Percentiles rank a stretch among this genome's conserved stretches.
These are phyloP conservation scores for Rhincodon typus DNA, from an alignment of 2,797 vertebrate genomes.

Conservation along the genomic window DNA sequence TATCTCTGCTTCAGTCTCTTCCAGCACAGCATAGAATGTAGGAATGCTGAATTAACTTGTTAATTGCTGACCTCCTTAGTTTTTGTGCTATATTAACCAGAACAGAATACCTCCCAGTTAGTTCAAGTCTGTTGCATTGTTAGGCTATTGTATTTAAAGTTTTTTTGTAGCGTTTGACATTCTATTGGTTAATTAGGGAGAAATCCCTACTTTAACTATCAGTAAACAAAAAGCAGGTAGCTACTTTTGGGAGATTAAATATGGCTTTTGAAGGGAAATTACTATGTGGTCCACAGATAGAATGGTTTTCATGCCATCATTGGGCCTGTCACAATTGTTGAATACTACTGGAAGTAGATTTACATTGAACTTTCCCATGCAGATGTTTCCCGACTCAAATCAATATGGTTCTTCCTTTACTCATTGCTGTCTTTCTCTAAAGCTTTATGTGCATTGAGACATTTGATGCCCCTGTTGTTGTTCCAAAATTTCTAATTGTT, in stretches of 20 bases:
- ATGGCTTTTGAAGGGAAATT: not conserved
- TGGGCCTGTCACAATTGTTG: not conserved
- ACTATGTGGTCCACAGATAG: not conserved
- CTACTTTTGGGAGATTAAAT: not conserved
- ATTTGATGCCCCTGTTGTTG: not conserved
- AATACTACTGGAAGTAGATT: not conserved
- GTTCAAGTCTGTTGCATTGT: not conserved
- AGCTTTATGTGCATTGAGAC: not conserved
- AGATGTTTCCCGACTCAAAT: not conserved
- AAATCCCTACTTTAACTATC: not conserved
- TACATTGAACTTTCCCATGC: not conserved
- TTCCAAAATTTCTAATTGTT: not conserved
- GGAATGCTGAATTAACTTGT: not conserved
- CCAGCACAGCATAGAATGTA: not conserved
- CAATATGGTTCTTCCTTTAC: not conserved
- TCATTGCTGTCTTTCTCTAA: not conserved
- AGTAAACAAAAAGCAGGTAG: too few species aligned
- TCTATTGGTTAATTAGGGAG: not conserved
- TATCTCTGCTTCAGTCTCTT: not conserved
- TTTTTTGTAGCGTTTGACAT: not conserved
- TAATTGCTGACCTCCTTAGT: not conserved
- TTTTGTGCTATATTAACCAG: not conserved
- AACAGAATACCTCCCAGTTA: not conserved
- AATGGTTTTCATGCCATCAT: not conserved
- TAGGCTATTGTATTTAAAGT: not conserved